Evolutionary conservation across 2,888 invertebrate genomes (phyloP).

Genomic region (Desoria tigrina): DNA sequence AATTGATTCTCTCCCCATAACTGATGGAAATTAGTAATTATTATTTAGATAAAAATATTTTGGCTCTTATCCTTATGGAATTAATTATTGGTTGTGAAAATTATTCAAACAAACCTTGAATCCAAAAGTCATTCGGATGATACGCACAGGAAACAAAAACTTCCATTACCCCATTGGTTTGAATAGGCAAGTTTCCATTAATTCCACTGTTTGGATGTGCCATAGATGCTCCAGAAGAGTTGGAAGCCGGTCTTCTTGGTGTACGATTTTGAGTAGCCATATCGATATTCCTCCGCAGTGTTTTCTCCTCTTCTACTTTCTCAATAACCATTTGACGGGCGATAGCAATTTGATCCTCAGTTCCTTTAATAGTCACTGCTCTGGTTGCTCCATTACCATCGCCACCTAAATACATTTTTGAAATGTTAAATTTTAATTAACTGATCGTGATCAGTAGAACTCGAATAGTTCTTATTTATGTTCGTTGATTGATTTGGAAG

Average conservation of each 20-base stretch:
- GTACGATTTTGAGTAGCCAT: conserved; percentile 39
- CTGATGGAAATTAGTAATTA: conserved; percentile 35
- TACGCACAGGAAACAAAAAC: conserved; percentile 85
- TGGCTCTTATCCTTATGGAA: neutral
- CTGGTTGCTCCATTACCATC: conserved; percentile 28
- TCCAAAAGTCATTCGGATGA: conserved; percentile 79
- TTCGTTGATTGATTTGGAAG: conserved; percentile 47
- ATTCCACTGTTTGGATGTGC: conserved; percentile 1
- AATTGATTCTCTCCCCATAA: conserved; percentile 68
- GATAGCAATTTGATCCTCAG: conserved; percentile 70
- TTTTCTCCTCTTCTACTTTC: conserved; percentile 64
- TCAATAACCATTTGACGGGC: conserved; percentile 73
- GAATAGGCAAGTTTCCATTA: conserved; percentile 29
- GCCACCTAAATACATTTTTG: no score
- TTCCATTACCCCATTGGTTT: conserved; percentile 68
- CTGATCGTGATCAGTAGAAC: conserved; percentile 38
- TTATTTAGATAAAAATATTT: neutral
- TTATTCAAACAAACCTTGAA: conserved; percentile 65
- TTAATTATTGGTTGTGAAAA: conserved; percentile 15
- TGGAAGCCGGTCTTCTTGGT: conserved; percentile 16
- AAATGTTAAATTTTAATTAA: no score
- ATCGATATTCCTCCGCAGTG: conserved; percentile 58
- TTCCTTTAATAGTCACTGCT: conserved; percentile 64
- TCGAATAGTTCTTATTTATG: no score
- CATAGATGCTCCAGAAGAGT: conserved; percentile 16